Evolutionary conservation across 1,140 invertebrate genomes (phyloP), one percentile per base, ranked within the genome.

Genomic region (Bursaphelenchus mucronatus): DNA sequence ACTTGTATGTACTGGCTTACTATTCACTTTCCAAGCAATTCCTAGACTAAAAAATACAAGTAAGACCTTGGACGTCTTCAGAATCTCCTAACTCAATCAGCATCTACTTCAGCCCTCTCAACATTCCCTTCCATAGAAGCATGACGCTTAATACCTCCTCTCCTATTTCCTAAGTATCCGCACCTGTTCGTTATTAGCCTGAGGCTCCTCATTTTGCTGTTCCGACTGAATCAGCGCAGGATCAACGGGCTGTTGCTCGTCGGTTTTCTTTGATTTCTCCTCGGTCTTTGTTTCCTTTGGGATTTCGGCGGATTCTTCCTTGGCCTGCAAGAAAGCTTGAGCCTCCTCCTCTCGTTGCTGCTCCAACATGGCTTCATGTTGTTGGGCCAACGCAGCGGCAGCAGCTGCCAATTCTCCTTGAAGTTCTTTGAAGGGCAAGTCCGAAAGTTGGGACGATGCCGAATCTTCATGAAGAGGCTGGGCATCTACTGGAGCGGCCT

Each of bases 201-300:
- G 30, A 5, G 1, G 30, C 5, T 70, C 71, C 9, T 54, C 68
- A 17, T 64, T 67, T 43, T 64, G 71, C 15, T 64, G 70, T 11
- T 68, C 71, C 52, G 49, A 66, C n/a, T 47, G 67, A 9, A 73
- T 87, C 17, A 87, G 88, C 78, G 86, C 85, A n/a, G 57, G 57
- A n/a, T 82, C 87, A 87, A 66, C 85, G 87, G 51, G 85, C 88
- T 70, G 88, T 87, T 83, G 87, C 85, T 40, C 64, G 59, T 56
- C 44, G 13, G 4, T 6, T 5, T 11, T n/a, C 13, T 45, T 13
- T 50, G 1, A 2, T 3, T 40, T 39, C 11, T 59, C 57, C 11
- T 30, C 19, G 3, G 10, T 59, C 57, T 30, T 59, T 5, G 30
- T 50, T 30, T 11, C 53, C 6, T n/a, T 40, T 30, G n/a, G 45